Evolutionary conservation across 2,888 invertebrate species (phyloP).

Genomic region (Diabrotica balteata): DNA sequence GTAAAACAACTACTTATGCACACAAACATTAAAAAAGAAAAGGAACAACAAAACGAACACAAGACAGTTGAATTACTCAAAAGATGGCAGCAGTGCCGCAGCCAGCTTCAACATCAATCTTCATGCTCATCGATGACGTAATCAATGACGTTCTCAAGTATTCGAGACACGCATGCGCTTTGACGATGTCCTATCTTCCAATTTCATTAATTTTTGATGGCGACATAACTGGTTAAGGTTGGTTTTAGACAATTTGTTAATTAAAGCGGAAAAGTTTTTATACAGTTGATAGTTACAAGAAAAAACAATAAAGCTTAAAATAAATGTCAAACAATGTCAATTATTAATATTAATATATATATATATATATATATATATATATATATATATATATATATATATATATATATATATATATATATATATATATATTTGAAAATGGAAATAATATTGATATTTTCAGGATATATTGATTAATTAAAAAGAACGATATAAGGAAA

Average conservation of each 20-base stretch:
- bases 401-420: too few species aligned
- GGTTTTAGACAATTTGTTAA: slow-evolving; percentile 30
- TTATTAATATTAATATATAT: too few species aligned
- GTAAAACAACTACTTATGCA: slow-evolving; percentile 36
- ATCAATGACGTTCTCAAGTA: slow-evolving; percentile 26
- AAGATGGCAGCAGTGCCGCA: slow-evolving; percentile 57
- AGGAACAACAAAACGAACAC: slow-evolving; percentile 41
- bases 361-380: too few species aligned
- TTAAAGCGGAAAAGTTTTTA: slow-evolving; percentile 26
- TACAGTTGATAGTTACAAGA: slow-evolving; percentile 4
- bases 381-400: too few species aligned
- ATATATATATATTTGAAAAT: too few species aligned
- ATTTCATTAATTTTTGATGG: slow-evolving; percentile 26
- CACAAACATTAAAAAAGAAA: slow-evolving; percentile 30
- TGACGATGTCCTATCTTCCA: slow-evolving; percentile 39
- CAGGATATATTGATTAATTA: too few species aligned
- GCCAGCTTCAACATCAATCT: slow-evolving; percentile 53
- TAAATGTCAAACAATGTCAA: background rate
- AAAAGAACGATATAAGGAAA: too few species aligned
- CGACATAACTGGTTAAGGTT: slow-evolving; percentile 33
- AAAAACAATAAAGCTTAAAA: background rate
- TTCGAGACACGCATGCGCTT: slow-evolving; percentile 44
- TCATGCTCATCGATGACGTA: slow-evolving; percentile 47
- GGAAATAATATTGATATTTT: too few species aligned
- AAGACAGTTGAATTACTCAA: slow-evolving; percentile 45